phyloP scores from a whole-genome alignment of 92 coral and sea anemone genomes.

The Nematostella vectensis region DNA sequence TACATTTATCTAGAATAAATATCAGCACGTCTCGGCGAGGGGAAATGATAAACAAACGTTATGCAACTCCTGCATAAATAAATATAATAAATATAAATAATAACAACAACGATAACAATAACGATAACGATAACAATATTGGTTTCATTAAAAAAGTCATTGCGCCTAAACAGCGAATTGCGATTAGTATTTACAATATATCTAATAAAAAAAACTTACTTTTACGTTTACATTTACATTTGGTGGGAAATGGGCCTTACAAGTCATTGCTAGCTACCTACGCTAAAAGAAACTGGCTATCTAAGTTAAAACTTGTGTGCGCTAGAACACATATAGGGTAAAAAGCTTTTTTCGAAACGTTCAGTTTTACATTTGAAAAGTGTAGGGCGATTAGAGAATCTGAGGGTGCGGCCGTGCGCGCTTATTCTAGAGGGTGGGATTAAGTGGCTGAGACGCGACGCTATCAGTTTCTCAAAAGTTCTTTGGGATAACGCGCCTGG shows the following conservation, averaged over 20 bases:
- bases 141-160: background rate
- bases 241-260: too few relatives aligned
- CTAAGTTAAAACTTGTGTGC: background rate
- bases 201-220: background rate
- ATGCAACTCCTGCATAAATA: too few relatives aligned
- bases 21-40: too few relatives aligned
- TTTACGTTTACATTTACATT: background rate
- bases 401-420: background rate
- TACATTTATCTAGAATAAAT: too few relatives aligned
- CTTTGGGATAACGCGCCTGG: background rate
- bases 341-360: background rate
- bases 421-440: background rate
- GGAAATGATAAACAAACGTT: too few relatives aligned
- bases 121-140: background rate
- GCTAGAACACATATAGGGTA: background rate
- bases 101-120: too few relatives aligned
- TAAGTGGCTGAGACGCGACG: background rate
- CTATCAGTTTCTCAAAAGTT: background rate
- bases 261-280: too few relatives aligned
- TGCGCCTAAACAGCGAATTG: background rate
- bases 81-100: too few relatives aligned
- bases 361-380: background rate
- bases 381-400: background rate
- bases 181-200: background rate
- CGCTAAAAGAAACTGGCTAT: too few relatives aligned